Percentiles rank a stretch among this genome's conserved stretches.
phyloP scores from a whole-genome alignment of 1,140 invertebrate species.

The Kradibia gibbosae region DNA sequence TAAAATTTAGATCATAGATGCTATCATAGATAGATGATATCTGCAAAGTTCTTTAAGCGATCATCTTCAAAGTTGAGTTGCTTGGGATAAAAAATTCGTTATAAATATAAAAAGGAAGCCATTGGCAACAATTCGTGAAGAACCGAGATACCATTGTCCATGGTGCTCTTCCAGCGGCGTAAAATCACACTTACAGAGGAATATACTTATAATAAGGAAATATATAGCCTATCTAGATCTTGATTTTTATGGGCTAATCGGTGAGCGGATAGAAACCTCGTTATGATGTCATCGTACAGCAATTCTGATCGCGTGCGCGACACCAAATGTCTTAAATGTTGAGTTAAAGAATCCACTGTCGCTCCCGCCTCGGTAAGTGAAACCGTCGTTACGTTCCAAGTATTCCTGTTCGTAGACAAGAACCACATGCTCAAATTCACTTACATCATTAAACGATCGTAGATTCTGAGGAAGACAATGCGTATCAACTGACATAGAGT shows the following conservation, averaged over 20 bases:
- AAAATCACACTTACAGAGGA: not conserved
- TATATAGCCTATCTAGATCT: not conserved
- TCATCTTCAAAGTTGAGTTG: conserved; percentile 2
- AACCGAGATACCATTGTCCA: not conserved
- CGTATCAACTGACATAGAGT: too few relatives aligned
- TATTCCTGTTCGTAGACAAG: conserved; percentile 52
- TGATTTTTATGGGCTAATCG: not conserved
- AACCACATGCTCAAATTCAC: conserved; percentile 24
- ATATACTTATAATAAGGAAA: not conserved
- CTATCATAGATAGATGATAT: too few relatives aligned
- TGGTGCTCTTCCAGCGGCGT: not conserved
- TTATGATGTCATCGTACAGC: not conserved
- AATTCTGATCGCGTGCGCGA: not conserved
- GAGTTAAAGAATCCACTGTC: conserved; percentile 57
- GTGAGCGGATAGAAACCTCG: not conserved
- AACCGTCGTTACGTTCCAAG: conserved; percentile 57
- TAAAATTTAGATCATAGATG: conserved; percentile 8
- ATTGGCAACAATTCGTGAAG: not conserved
- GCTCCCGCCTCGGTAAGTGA: conserved; percentile 55
- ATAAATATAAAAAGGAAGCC: not conserved
- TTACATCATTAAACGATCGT: not conserved
- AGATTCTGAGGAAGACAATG: not conserved
- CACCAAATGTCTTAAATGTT: conserved; percentile 55
- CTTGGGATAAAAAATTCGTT: not conserved
- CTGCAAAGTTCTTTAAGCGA: not conserved